These are phyloP conservation scores for Trigoniulus corallinus DNA, from an alignment of 1,140 invertebrate species.

Conservation along the genomic window DNA sequence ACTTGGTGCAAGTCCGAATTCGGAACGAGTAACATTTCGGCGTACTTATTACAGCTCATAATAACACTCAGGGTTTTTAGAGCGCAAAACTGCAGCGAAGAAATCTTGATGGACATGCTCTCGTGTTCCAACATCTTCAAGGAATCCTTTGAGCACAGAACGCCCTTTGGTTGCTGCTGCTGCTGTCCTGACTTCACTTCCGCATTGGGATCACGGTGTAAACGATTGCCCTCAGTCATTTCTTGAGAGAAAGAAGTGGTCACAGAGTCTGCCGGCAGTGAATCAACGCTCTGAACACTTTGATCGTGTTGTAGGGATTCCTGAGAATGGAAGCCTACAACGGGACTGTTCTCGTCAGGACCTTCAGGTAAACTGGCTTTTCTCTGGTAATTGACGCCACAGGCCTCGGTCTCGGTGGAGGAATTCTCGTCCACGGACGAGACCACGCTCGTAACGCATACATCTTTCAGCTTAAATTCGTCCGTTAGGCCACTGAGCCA, in stretches of 20 bases:
- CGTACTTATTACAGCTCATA: slow-evolving; percentile 32
- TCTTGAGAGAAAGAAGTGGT: slow-evolving; percentile 20
- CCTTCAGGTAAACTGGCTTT: background rate
- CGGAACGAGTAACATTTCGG: slow-evolving; percentile 37
- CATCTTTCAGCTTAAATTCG: slow-evolving; percentile 22
- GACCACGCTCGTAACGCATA: background rate
- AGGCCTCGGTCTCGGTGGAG: too few species aligned
- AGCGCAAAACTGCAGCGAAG: slow-evolving; percentile 37
- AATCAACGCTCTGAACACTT: background rate
- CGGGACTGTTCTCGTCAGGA: background rate
- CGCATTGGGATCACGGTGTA: slow-evolving; percentile 34
- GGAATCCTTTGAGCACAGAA: slow-evolving; percentile 15
- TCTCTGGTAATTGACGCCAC: too few species aligned
- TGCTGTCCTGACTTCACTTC: slow-evolving; percentile 29
- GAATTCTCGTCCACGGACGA: too few species aligned
- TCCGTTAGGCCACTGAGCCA: slow-evolving; percentile 35
- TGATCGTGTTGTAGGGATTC: background rate
- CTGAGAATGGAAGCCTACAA: background rate
- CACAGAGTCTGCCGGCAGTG: background rate
- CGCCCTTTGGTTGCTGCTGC: slow-evolving; percentile 20
- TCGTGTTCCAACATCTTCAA: slow-evolving; percentile 27
- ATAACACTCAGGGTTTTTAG: slow-evolving; percentile 36
- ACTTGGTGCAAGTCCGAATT: too few species aligned
- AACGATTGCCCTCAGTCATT: slow-evolving; percentile 32
- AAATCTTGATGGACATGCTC: slow-evolving; percentile 26